Evolutionary conservation across 2,113 vertebrate species (phyloP), one percentile per base, ranked within the genome.

Genomic region (Chelonoidis abingdonii): DNA sequence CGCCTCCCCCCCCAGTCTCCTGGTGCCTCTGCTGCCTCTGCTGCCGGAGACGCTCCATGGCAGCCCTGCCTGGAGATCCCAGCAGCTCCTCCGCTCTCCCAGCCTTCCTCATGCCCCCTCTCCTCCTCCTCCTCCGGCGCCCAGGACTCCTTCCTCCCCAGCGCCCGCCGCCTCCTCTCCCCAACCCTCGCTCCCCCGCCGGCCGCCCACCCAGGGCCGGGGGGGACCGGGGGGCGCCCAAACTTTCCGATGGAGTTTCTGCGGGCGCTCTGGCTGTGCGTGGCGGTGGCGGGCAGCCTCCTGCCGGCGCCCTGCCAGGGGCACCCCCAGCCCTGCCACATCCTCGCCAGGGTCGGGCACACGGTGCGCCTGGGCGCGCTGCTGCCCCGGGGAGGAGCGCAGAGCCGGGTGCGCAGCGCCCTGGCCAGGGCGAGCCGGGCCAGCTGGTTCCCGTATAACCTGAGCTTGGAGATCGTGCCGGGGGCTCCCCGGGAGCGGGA

Each of bases 281-380:
- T 83, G 80, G 80, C 82, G 57, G 72, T 93, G 19, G 78, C 89
- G 75, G 62, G 75, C 88, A 53, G 76, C 57, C 44, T 91, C 84
- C 80, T 84, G 38, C 44, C 75, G 2, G 5, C 8, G 10, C 86
- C 86, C 8, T 38, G 78, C 27, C 5, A 41, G 31, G 89, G 89
- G 44, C 97, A 97, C 94, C 97, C 97, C 41, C 95, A 97, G 96
- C 99, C 99, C 24, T 99, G 99, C 94, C 98, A 97, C 93, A 97
- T 98, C 89, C 98, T 98, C 93, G 97, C 97, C 65, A 98, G 97
- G 93, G 97, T 98, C 89, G 98, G 98, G 95, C 98, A 98, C 98
- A 97, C 98, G 0, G 98, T 99, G 97, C 98, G 98, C 97, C 97
- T 99, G 94, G 98, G 98, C 80, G 98, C 96, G 92, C 98, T 99